phyloP scores from a whole-genome alignment of 1,140 invertebrate species.

The Phymorhynchus buccinoides region DNA sequence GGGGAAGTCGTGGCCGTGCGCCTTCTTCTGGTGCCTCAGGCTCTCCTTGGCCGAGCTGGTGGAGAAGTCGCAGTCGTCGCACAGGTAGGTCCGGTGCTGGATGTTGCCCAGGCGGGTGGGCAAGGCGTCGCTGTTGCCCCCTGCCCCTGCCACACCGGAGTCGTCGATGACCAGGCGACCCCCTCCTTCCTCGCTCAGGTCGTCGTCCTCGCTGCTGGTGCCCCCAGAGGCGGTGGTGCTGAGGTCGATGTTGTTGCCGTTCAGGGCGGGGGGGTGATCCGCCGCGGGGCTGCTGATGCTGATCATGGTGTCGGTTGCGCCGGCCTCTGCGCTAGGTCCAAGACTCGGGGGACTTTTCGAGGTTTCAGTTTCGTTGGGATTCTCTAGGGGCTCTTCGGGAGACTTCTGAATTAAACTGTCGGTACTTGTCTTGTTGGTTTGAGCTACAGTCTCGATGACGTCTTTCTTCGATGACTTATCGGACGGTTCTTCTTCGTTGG shows the following conservation, averaged over 20 bases:
- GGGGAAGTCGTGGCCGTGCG: conserved; percentile 55
- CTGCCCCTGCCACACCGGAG: conserved; percentile 6
- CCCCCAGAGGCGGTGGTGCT: not conserved
- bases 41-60: conserved; percentile 61
- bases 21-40: conserved; percentile 61
- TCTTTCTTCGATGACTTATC: too few relatives aligned
- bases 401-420: not conserved
- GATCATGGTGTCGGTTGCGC: not conserved
- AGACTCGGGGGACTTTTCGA: not conserved
- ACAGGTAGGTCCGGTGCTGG: conserved; percentile 64
- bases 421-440: too few relatives aligned
- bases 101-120: conserved; percentile 60
- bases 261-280: not conserved
- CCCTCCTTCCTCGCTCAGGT: conserved; percentile 41
- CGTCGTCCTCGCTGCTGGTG: conserved; percentile 39
- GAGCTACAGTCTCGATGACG: too few relatives aligned
- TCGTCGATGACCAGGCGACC: conserved; percentile 52
- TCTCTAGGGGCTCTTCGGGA: not conserved
- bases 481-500: not conserved
- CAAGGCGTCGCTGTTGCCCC: conserved; percentile 11
- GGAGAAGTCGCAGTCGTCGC: conserved; percentile 59
- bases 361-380: not conserved
- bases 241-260: not conserved
- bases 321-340: not conserved
- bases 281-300: conserved; percentile 36